Evolutionary conservation across 2,888 invertebrate species (phyloP).

Genomic region (Anoncus sp.): DNA sequence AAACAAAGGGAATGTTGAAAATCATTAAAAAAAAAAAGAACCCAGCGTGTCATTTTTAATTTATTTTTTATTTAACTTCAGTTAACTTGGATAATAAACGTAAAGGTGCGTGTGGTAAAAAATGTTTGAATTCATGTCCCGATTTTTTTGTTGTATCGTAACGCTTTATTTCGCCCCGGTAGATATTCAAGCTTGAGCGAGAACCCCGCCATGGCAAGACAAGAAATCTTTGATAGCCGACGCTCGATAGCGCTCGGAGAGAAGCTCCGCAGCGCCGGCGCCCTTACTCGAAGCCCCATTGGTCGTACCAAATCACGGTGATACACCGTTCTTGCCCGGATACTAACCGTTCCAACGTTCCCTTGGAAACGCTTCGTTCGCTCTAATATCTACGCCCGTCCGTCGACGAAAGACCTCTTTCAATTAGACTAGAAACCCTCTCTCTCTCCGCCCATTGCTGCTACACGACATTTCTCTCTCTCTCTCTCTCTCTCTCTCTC

Average conservation of each 20-base stretch:
- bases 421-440: slow-evolving; percentile 78
- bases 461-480: slow-evolving; percentile 8
- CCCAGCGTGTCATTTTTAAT: too few relatives aligned
- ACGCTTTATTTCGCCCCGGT: background rate
- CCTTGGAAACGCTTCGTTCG: slow-evolving; percentile 81
- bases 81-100: too few relatives aligned
- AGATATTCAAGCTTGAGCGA: slow-evolving; percentile 15
- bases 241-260: slow-evolving; percentile 69
- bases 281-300: slow-evolving; percentile 76
- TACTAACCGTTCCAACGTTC: slow-evolving; percentile 77
- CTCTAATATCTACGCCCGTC: slow-evolving; percentile 75
- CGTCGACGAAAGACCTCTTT: slow-evolving; percentile 78
- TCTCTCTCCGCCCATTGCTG: slow-evolving; percentile 31
- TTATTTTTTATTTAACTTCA: too few relatives aligned
- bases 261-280: slow-evolving; percentile 78
- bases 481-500: slow-evolving; percentile 48
- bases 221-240: slow-evolving; percentile 63
- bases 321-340: slow-evolving; percentile 65
- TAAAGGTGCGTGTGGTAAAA: too few relatives aligned
- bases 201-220: slow-evolving; percentile 59
- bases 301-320: slow-evolving; percentile 74
- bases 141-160: background rate
- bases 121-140: background rate
- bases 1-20: too few relatives aligned
- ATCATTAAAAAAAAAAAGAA: too few relatives aligned